A percentile compares a stretch with the other conserved stretches of the same genome.
Evolutionary conservation across 2,797 vertebrate species (phyloP).

Genomic region (Neostethus bicornis): DNA sequence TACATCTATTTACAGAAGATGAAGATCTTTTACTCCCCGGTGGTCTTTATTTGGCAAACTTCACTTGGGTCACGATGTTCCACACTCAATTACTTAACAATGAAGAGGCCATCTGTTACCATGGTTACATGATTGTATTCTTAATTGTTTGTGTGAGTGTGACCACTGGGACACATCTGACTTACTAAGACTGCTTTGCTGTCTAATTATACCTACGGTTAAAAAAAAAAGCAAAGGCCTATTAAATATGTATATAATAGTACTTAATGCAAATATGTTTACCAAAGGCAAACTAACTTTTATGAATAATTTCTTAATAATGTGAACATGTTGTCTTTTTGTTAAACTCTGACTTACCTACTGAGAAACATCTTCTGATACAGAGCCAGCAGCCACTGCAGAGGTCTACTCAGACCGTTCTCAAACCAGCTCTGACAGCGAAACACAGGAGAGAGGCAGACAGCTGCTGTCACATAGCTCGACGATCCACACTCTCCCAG

Average conservation of each 20-base stretch:
- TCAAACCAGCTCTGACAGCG: slow-evolving; percentile 87
- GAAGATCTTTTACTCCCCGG: slow-evolving; percentile 24
- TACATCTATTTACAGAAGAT: slow-evolving; percentile 52
- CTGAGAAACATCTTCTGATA: slow-evolving; percentile 86
- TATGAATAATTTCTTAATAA: not conserved
- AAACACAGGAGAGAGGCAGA: slow-evolving; percentile 85
- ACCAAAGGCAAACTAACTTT: no score
- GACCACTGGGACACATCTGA: slow-evolving; percentile 13
- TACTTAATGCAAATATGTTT: no score
- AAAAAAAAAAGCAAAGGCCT: not conserved
- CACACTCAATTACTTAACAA: slow-evolving; percentile 61
- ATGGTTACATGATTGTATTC: slow-evolving; percentile 53
- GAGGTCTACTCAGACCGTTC: slow-evolving; percentile 76
- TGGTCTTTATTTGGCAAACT: slow-evolving; percentile 57
- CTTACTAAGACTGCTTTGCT: not conserved
- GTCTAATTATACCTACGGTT: no score
- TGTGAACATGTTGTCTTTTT: not conserved
- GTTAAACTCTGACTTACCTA: slow-evolving; percentile 73
- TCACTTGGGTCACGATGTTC: slow-evolving; percentile 51
- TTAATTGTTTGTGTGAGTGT: slow-evolving; percentile 22
- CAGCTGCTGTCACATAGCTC: slow-evolving; percentile 84
- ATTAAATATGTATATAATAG: no score
- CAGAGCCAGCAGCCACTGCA: slow-evolving; percentile 76
- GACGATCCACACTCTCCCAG: slow-evolving; percentile 88
- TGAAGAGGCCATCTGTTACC: slow-evolving; percentile 53